A percentile compares a stretch with the other conserved stretches of the same genome.
phyloP scores from a whole-genome alignment of 2,113 vertebrate species.

The Alaudala cheleensis region DNA sequence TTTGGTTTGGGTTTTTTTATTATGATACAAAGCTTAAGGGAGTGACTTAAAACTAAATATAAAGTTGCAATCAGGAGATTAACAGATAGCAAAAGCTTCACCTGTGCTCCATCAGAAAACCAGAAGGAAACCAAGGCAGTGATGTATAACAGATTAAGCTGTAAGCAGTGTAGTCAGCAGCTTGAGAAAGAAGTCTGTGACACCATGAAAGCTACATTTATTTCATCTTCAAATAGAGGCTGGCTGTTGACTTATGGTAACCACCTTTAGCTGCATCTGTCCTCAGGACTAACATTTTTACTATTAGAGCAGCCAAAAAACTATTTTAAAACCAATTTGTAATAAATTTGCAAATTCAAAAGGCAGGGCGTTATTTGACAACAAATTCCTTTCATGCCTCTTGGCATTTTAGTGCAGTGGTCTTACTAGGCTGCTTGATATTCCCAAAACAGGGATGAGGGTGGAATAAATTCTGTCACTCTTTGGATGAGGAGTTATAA shows the following conservation, averaged over 20 bases:
- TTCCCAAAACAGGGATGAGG: background rate
- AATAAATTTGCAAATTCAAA: background rate
- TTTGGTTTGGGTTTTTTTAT: background rate
- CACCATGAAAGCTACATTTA: background rate
- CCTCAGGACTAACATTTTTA: background rate
- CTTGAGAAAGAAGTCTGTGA: background rate
- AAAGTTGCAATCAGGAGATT: background rate
- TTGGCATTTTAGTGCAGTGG: background rate
- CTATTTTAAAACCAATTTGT: background rate
- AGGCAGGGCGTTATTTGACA: background rate
- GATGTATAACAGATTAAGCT: background rate
- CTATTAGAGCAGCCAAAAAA: background rate
- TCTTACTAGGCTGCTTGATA: background rate
- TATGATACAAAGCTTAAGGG: background rate
- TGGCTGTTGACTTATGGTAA: background rate
- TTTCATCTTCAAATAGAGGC: background rate
- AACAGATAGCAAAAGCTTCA: background rate
- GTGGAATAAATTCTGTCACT: background rate
- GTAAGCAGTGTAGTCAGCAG: background rate
- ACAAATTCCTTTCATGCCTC: background rate
- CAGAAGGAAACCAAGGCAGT: background rate
- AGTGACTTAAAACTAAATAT: background rate
- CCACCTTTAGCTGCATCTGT: background rate
- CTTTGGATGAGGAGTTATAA: background rate
- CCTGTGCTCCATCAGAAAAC: background rate